Evolutionary conservation across 2,797 vertebrate genomes (phyloP), one percentile per base, ranked within the genome.

Genomic region (Eulemur rubriventer): DNA sequence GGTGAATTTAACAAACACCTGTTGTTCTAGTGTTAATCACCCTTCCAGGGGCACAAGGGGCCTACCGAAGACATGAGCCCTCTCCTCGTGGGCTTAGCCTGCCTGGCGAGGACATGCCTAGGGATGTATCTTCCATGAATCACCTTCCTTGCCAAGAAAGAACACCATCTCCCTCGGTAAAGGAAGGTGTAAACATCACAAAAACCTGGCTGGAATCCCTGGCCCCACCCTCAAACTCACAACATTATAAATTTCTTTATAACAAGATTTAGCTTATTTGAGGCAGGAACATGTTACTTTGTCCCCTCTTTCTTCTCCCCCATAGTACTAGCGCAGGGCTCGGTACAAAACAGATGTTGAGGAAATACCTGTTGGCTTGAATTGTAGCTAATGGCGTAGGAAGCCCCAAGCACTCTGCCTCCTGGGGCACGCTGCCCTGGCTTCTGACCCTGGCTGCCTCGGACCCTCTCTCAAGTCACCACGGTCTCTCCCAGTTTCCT

Each of bases 1-100:
- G 84, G 87, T 67, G 57, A 96, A 80, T 43, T 90, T 83, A 90
- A 83, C 67, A n/a, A 96, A 96, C 95, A 97, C 94, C 84, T 96
- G 93, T 78, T 94, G 75, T 81, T 93, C 93, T 69, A 46, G 93
- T 59, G 83, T 82, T 95, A 92, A 95, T 86, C 93, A 94, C 80
- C 57, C 52, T 94, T 82, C 80, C 93, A 86, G 91, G 82, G 61
- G 59, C 46, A 81, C 33, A 46, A 80, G 95, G 33, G 67, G 80
- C 79, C 73, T 43, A 8, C 59, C 73, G 80, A 26, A 86, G 89
- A 83, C n/a, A 59, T 63, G 63, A 89, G 17, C 86, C 20, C 82
- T 89, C 41, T 95, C 70, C 33, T 46, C 70, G 91, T 0, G 3
- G 89, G 33, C 10, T 83, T 16, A 18, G 59, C 82, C 57, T 26